Base-by-base conservation (phyloP, 2,888 invertebrate genomes). In the Ectropis crepuscularia region DNA sequence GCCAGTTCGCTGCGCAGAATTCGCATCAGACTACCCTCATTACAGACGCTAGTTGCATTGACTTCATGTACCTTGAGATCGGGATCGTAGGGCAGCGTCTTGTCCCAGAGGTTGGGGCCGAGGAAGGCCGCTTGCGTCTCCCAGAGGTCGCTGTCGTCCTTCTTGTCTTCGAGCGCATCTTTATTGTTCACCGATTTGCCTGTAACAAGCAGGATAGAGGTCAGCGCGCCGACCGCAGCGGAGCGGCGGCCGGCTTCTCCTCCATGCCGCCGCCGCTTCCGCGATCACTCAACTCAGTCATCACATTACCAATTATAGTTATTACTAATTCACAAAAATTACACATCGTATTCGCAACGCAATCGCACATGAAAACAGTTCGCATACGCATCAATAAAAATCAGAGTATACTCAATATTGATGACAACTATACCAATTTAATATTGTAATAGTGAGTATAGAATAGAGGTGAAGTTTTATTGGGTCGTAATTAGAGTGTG, bases 71-170 rank as follows among this genome's bases (percentile, higher is more conserved):
- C 97, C 96, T 98, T 98, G 94, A 98, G 97, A 95, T 98, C 98
- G 88, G 97, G 96, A 93, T 98, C 97, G 89, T 97, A 98, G 80
- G 96, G 96, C 84, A 96, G 94, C 78, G 98, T 97, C 93, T 98
- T 98, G 93, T 98, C 98, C 98, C 98, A 99, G 71, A 99, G 94
- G 90, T 97, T 98, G 73, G 98, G 98, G 71, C 98, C 98, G 80
- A 99, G 95, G 94, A 98, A 98, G 87, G 98, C 98, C 75, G 98
- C 97, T 90, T 98, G 97, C 85, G 97, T 97, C 94, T 98, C 98
- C 97, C 97, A 97, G 74, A 97, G 94, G 92, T 96, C 97, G 79
- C 95, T 96, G 89, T 97, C 97, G 89, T 97, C 96, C 89, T 96
- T 97, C 84, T 94, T 95, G 87, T 95, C 95, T 74, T 95, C 95